Conservation (phyloP, 2,888 invertebrate species). For the Eretmocerus hayati region DNA sequence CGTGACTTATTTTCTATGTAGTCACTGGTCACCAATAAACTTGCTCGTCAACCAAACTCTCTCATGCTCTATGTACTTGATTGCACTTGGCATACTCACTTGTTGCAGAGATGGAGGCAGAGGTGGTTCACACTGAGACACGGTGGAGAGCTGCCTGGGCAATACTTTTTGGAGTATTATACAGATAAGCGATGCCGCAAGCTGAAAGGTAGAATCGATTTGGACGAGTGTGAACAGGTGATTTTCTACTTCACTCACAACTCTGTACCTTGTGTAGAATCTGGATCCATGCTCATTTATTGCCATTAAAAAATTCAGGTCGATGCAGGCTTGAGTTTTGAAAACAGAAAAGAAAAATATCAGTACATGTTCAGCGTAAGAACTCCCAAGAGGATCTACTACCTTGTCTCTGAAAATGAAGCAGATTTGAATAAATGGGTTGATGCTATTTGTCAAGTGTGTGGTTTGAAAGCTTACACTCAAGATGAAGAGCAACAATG, state of each 20-base stretch:
- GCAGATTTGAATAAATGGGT: conserved; percentile 95
- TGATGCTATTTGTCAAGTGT: conserved; percentile 85
- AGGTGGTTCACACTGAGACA: conserved; percentile 91
- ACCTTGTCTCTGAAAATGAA: conserved; percentile 86
- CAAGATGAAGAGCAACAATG: conserved; percentile 50
- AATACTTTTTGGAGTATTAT: conserved; percentile 90
- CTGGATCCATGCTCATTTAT: too few species aligned
- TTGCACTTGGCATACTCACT: not conserved
- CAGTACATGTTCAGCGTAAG: conserved; percentile 84
- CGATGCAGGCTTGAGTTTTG: conserved; percentile 79
- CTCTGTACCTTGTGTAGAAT: too few species aligned
- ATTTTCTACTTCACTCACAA: too few species aligned
- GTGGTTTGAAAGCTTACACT: conserved; percentile 71
- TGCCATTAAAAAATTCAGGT: too few species aligned
- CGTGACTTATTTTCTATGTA: too few species aligned
- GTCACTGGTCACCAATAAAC: too few species aligned
- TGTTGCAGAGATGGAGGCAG: conserved; percentile 81
- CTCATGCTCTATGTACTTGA: not conserved
- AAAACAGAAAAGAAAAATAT: conserved; percentile 72
- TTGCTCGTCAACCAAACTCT: too few species aligned
- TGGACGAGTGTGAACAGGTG: conserved; percentile 95
- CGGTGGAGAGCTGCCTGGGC: conserved; percentile 86
- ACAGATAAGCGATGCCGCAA: conserved; percentile 80
- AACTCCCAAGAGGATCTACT: conserved; percentile 83
- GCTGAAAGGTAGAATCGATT: conserved; percentile 82